Conservation (phyloP, 2,113 vertebrate genomes). For the Mustela lutreola region DNA sequence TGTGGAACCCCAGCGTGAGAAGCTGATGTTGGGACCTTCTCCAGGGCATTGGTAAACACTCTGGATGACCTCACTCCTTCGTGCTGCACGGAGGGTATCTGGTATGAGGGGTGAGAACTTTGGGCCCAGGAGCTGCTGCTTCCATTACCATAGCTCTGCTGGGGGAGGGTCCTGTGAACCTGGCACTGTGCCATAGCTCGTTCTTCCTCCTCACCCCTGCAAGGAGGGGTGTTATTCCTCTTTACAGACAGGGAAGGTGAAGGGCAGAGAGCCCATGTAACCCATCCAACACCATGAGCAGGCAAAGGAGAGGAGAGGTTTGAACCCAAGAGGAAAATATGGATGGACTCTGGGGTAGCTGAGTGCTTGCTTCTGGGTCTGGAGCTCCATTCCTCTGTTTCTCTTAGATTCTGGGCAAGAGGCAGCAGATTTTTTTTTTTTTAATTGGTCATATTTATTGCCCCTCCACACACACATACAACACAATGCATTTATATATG, state of each 20-base stretch:
- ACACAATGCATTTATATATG: neutral
- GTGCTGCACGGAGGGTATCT: neutral
- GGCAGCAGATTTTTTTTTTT: neutral
- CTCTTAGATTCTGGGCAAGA: neutral
- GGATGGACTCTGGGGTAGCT: neutral
- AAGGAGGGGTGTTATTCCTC: neutral
- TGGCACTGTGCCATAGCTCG: neutral
- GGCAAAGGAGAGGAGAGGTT: neutral
- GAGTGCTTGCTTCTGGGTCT: neutral
- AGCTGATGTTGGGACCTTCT: neutral
- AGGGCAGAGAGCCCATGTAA: neutral
- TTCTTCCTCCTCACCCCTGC: neutral
- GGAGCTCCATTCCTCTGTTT: neutral
- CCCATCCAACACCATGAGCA: neutral
- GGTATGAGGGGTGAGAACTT: neutral
- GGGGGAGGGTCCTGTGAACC: neutral
- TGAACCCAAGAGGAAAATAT: neutral
- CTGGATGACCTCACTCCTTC: neutral
- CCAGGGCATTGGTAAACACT: neutral
- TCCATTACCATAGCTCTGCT: neutral
- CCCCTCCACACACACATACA: neutral
- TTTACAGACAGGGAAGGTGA: neutral
- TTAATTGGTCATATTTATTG: neutral
- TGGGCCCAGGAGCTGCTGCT: neutral
- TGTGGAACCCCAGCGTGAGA: neutral